Base-by-base conservation (phyloP, 1,140 invertebrate genomes). In the Phthorimaea operculella region DNA sequence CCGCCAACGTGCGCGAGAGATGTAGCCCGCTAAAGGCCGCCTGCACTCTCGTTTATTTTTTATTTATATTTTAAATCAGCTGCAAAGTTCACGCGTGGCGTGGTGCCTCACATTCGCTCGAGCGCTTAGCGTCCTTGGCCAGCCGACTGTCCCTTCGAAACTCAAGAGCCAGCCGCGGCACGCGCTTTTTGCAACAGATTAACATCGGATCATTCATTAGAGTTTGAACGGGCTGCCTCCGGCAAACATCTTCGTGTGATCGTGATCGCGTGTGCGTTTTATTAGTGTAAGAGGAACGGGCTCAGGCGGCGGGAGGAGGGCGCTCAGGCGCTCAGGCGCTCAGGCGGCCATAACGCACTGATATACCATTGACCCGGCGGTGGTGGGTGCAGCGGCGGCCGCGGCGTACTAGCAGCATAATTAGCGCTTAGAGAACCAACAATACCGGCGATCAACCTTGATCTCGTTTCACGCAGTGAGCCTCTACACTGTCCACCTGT, bases 361-460 rank as follows among this genome's bases (percentile, higher is more conserved):
- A 28, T 28, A 28, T 28, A 28, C 21, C 21, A 28, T 28, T 28
- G 21, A 28, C 21, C 21, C 21, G 36, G 36, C 3, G 10, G 36
- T 39, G 36, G 36, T 12, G 36, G 36, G 10, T 12, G 48, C 48
- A 50, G 17, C 18, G 7, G 2, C 18, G 11, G 11, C 45, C 15
- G 48, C 11, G 58, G 51, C 45, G 58, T 72, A 68, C 74, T 75
- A 69, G 58, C 68, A 64, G 57, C 55, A 59, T 67, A 70, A 77
- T 79, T 78, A 81, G 59, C 65, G 57, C 59, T 56, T 45, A 28
- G 66, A 71, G 55, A 52, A 67, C 64, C 63, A 72, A 76, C 73
- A 76, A 79, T 75, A 76, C 69, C 59, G 59, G 55, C 45, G 48
- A 33, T 54, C 68, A 58, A 71, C 76, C 78, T 79, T 81, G 78